Percentiles rank a stretch among this genome's conserved stretches.
These are phyloP conservation scores for Andrena trimmerana DNA, from an alignment of 2,888 invertebrate species.

Conservation along the genomic window DNA sequence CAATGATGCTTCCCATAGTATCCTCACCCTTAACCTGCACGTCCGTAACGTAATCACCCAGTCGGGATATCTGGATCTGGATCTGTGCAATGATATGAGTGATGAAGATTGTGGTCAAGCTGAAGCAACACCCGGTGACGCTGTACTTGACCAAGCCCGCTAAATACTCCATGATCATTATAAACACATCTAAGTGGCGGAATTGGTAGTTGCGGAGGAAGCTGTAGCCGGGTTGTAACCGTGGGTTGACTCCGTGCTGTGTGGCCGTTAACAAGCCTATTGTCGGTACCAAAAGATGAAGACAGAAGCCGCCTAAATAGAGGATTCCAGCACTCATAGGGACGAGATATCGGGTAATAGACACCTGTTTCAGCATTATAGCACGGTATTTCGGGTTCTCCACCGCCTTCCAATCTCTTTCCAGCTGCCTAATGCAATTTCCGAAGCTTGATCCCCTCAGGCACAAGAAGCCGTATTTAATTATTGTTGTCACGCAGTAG, in stretches of 20 bases:
- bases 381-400: conserved; percentile 42
- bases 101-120: conserved; percentile 69
- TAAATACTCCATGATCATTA: too few species aligned
- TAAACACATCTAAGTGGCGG: too few species aligned
- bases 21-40: background rate
- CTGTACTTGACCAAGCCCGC: conserved; percentile 47
- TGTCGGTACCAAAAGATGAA: conserved; percentile 15
- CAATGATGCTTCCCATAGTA: conserved; percentile 50
- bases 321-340: conserved; percentile 52
- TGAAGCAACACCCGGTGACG: conserved; percentile 63
- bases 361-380: conserved; percentile 71
- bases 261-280: too few species aligned
- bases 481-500: conserved; percentile 66
- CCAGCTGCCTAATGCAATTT: conserved; percentile 66
- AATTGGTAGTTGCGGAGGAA: too few species aligned
- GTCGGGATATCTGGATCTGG: conserved; percentile 54
- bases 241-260: too few species aligned
- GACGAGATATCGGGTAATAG: conserved; percentile 62
- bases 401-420: conserved; percentile 67
- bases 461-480: conserved; percentile 69
- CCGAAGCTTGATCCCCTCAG: conserved; percentile 19
- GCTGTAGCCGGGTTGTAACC: too few species aligned
- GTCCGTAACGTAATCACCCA: conserved; percentile 23
- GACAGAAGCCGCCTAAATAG: conserved; percentile 58
- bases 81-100: conserved; percentile 72